These are phyloP conservation scores for Procavia capensis DNA, from an alignment of 2,113 vertebrate species.

Conservation along the genomic window DNA sequence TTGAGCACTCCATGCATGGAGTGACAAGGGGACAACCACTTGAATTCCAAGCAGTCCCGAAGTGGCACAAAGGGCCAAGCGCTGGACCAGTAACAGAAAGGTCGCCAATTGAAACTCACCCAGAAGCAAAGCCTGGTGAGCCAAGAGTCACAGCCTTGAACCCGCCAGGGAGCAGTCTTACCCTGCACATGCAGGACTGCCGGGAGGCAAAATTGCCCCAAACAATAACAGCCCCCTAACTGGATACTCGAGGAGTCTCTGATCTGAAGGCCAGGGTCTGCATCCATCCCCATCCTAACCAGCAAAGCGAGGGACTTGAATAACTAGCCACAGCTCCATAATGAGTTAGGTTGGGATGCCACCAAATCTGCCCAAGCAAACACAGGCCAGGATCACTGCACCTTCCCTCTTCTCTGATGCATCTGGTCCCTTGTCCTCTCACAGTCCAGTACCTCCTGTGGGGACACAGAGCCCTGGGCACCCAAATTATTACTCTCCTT, in stretches of 20 bases:
- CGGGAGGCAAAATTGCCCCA: neutral
- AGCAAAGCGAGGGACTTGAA: too few relatives aligned
- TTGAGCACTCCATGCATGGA: neutral
- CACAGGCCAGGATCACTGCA: neutral
- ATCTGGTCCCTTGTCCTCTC: too few relatives aligned
- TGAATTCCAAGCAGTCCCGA: neutral
- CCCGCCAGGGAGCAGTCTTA: neutral
- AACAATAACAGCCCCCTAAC: neutral
- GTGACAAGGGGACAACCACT: neutral
- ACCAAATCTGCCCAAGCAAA: neutral
- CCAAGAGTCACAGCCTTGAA: neutral
- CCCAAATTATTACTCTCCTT: neutral
- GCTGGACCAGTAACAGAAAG: neutral
- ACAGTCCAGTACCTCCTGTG: too few relatives aligned
- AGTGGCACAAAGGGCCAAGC: neutral
- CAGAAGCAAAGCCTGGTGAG: neutral
- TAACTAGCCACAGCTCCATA: neutral
- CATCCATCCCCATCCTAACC: neutral
- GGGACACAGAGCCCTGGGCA: neutral
- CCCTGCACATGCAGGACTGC: neutral
- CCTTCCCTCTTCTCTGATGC: neutral
- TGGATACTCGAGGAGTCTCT: neutral
- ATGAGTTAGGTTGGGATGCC: neutral
- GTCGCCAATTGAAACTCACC: neutral
- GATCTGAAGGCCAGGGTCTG: neutral